Base-by-base conservation (phyloP, 2,113 vertebrate genomes). In the Indicator indicator region DNA sequence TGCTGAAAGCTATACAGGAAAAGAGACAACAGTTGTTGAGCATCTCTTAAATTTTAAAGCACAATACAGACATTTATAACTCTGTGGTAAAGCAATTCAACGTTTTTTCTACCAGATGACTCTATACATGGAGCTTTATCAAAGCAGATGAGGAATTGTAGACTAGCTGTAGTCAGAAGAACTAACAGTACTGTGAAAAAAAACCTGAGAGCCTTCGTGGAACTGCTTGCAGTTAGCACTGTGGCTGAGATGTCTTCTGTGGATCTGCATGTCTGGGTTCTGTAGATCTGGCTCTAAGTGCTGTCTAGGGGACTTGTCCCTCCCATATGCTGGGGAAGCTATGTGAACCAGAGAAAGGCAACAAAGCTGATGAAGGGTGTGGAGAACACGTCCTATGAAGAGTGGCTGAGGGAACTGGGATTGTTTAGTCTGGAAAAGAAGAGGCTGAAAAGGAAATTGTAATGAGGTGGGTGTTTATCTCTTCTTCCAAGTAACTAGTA, bases 171-270 rank as follows among this genome's bases (percentile, higher is more conserved):
- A 73, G 10, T 9, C 42, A 88, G 55, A 64, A 52, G 15, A 71
- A 10, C 21, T 33, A 71, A 8, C 21, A 33, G 21, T 12, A 26
- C 21, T 50, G 14, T 2, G 1, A 38, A 44, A 70, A 80, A 80
- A 69, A 14, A 5, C 36, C 14, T 1, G 0, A 36, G 54, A 63
- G 10, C 46, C n/a, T 3, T 24, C 6, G 27, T 48, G n/a, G 3
- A 44, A 9, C 15, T 33, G 26, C 32, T 32, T 2, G 1, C 50
- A 44, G 12, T 0, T 2, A 55, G 38, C 5, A 2, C 18, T 30
- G 20, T 68, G 38, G 1, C 42, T 9, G 4, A 38, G 9, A 19
- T 55, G 36, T 36, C 36, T 19, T 26, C 55, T 28, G 19, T 0
- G 1, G 32, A 2, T 27, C 1, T 76, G 18, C 42, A 69, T 3